phyloP scores from a whole-genome alignment of 2,888 invertebrate genomes.

The Cosmopolites sordidus region DNA sequence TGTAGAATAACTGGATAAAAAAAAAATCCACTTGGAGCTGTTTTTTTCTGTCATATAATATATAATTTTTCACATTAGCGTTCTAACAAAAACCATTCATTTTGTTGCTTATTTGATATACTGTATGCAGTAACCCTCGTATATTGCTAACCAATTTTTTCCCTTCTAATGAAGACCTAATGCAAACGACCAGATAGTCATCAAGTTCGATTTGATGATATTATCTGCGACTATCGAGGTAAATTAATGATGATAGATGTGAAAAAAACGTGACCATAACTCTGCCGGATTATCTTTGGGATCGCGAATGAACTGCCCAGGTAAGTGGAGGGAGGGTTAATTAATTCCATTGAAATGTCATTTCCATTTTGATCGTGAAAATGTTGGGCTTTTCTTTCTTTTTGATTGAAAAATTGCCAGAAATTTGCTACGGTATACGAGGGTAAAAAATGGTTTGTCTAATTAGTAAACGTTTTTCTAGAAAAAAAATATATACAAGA shows the following conservation, averaged over 20 bases:
- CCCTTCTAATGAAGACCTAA: constrained; percentile 8
- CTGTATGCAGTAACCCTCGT: too few relatives aligned
- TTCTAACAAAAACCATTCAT: too few relatives aligned
- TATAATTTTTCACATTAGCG: too few relatives aligned
- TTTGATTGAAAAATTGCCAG: neutral
- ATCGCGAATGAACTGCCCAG: neutral
- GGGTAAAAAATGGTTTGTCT: too few relatives aligned
- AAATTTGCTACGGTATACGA: neutral
- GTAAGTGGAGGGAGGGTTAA: neutral
- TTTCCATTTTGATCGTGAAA: neutral
- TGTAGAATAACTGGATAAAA: too few relatives aligned
- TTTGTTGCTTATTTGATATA: too few relatives aligned
- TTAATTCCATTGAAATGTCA: neutral
- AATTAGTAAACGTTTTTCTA: too few relatives aligned
- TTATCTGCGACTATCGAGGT: constrained; percentile 13
- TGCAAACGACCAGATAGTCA: constrained; percentile 12
- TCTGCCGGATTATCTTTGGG: constrained; percentile 1
- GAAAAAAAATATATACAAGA: too few relatives aligned
- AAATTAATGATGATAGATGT: constrained; percentile 17
- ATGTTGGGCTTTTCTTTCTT: neutral
- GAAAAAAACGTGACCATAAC: constrained; percentile 11
- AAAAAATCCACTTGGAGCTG: too few relatives aligned
- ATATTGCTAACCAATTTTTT: too few relatives aligned
- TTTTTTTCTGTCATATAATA: too few relatives aligned
- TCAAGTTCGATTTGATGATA: constrained; percentile 12